Evolutionary conservation across 2,113 vertebrate species (phyloP).

Genomic region (Rissa tridactyla): DNA sequence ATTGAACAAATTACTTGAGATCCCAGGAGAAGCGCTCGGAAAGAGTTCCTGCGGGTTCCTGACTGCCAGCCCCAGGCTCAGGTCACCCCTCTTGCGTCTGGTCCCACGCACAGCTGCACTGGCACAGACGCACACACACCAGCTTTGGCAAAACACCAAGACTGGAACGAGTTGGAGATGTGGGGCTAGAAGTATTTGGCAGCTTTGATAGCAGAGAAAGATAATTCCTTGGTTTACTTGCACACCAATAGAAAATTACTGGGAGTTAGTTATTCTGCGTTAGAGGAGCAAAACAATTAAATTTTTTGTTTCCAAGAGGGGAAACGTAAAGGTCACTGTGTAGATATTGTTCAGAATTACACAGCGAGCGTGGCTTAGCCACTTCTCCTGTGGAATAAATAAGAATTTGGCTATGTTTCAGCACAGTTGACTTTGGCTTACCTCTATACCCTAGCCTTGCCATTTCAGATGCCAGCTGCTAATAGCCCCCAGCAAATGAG

Average conservation of each 20-base stretch:
- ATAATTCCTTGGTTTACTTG: not conserved
- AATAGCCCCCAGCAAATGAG: not conserved
- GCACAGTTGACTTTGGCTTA: conserved; percentile 24
- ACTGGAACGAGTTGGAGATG: not conserved
- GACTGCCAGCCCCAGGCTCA: not conserved
- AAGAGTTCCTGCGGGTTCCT: not conserved
- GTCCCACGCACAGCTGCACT: not conserved
- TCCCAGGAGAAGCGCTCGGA: accelerated
- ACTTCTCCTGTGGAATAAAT: conserved; percentile 23
- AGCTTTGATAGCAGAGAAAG: not conserved
- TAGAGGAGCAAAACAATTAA: not conserved
- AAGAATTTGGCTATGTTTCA: not conserved
- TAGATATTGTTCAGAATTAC: not conserved
- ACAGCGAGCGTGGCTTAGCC: not conserved
- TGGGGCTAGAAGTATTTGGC: not conserved
- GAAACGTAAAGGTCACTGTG: conserved; percentile 2
- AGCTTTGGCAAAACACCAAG: not conserved
- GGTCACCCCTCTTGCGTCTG: not conserved
- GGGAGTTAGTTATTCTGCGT: not conserved
- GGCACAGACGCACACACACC: accelerated
- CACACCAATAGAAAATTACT: not conserved
- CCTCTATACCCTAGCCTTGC: not conserved
- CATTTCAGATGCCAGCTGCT: conserved; percentile 27
- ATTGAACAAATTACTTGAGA: accelerated
- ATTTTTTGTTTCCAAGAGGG: conserved; percentile 4